Percentiles rank a stretch among this genome's conserved stretches.
Conservation (phyloP, 2,113 vertebrate species). For the Bucco capensis region DNA sequence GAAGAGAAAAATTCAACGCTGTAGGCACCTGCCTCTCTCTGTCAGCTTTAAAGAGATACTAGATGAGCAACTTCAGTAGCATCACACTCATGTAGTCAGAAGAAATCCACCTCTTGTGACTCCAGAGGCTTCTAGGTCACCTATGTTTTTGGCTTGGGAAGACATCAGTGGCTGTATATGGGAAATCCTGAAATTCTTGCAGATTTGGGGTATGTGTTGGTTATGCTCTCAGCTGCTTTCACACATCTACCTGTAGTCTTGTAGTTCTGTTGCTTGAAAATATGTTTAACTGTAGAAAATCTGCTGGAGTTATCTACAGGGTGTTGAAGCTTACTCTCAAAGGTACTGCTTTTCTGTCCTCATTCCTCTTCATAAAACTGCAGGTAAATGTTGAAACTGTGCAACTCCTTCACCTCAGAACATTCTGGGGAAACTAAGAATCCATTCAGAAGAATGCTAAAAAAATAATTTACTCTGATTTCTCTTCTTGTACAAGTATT, state of each 20-base stretch:
- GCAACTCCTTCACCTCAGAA: neutral
- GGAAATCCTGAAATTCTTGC: neutral
- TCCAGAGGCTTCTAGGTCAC: neutral
- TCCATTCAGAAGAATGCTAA: neutral
- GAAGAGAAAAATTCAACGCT: conserved; percentile 1
- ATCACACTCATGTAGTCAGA: neutral
- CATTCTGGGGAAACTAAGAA: neutral
- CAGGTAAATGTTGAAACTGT: neutral
- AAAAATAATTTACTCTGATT: neutral
- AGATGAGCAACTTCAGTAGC: neutral
- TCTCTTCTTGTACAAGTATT: neutral
- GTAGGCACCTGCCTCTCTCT: neutral
- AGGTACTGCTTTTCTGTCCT: neutral
- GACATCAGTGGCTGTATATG: neutral
- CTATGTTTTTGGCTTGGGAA: neutral
- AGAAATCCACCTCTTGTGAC: neutral
- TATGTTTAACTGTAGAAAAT: neutral
- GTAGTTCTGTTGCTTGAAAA: neutral
- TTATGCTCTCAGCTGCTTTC: neutral
- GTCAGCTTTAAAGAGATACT: neutral
- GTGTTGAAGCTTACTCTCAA: neutral
- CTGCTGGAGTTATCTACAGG: neutral
- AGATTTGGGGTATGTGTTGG: neutral
- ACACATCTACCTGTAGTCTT: neutral
- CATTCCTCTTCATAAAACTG: neutral